phyloP scores from a whole-genome alignment of 2,113 vertebrate genomes.

The Nothocercus julius region DNA sequence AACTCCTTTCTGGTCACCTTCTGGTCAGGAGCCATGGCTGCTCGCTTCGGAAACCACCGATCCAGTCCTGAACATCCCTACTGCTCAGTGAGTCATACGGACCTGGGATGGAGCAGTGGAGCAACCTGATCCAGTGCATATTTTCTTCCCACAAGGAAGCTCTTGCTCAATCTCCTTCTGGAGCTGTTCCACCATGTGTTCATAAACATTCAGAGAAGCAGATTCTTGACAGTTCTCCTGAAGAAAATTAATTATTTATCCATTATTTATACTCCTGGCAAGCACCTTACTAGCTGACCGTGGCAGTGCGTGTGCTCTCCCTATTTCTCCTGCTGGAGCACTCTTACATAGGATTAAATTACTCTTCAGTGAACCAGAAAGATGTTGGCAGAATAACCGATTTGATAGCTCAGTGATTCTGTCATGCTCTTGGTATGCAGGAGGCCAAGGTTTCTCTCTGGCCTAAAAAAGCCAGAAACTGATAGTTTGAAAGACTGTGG shows the following conservation, averaged over 20 bases:
- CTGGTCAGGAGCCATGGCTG: rapidly evolving
- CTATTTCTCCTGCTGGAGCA: neutral
- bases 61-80: neutral
- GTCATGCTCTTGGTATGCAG: neutral
- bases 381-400: conserved; percentile 56
- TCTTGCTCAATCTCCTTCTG: neutral
- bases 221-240: neutral
- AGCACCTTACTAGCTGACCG: neutral
- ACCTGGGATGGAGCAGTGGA: neutral
- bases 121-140: neutral
- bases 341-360: conserved; percentile 9
- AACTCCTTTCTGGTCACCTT: neutral
- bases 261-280: neutral
- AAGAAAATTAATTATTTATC: conserved; percentile 11
- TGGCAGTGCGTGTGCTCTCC: neutral
- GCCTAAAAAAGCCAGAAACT: neutral
- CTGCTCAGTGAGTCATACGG: neutral
- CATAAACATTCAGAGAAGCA: neutral
- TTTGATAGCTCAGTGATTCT: conserved; percentile 51
- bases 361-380: conserved; percentile 44
- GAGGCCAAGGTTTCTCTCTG: conserved; percentile 11
- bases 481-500: neutral
- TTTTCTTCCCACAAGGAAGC: neutral
- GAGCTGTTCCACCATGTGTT: neutral
- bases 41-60: neutral